Conservation (phyloP, 2,113 vertebrate species). For the Python bivittatus region DNA sequence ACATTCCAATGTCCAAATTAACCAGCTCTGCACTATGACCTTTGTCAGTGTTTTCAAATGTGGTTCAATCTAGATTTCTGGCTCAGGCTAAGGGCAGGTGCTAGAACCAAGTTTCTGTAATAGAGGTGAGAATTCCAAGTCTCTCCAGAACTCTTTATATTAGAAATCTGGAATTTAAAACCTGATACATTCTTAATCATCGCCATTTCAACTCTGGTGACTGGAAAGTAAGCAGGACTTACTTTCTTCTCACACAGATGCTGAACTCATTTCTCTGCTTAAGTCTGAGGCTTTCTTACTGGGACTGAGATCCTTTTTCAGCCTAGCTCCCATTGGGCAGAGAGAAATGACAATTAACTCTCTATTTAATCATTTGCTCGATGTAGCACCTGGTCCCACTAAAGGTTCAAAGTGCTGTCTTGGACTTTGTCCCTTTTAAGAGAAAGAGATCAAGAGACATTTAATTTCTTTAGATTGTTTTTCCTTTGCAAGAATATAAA, state of each 20-base stretch:
- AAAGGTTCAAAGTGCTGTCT: background rate
- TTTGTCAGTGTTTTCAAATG: background rate
- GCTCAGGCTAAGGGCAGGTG: background rate
- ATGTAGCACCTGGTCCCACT: background rate
- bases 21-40: too few relatives aligned
- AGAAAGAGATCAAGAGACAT: background rate
- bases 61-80: background rate
- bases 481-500: background rate
- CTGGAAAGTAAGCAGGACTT: background rate
- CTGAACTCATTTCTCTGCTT: background rate
- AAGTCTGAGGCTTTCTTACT: background rate
- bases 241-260: background rate
- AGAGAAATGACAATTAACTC: background rate
- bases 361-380: background rate
- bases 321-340: background rate
- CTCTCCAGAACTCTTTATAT: background rate
- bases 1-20: background rate
- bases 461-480: background rate
- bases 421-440: background rate
- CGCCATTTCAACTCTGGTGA: background rate
- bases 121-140: background rate
- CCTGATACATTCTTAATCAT: background rate
- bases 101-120: background rate
- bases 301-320: background rate
- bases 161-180: background rate